These are phyloP conservation scores for Daphoenositta chrysoptera DNA, from an alignment of 2,113 vertebrate species.

Conservation along the genomic window DNA sequence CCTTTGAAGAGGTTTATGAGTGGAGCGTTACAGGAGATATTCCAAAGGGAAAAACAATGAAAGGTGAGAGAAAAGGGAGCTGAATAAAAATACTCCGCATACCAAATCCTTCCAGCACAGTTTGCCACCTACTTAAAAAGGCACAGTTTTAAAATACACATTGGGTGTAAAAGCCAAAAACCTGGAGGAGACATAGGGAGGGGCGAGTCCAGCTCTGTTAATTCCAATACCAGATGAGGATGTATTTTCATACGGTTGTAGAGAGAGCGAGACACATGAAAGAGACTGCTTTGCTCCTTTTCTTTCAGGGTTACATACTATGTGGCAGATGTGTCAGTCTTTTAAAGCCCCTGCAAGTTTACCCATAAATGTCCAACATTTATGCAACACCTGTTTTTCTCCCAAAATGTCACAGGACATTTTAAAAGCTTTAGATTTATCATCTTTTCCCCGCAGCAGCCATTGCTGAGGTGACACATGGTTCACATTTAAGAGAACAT, in stretches of 20 bases:
- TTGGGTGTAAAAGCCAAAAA: constrained; percentile 51
- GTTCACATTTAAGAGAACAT: constrained; percentile 55
- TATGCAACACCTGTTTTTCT: constrained; percentile 67
- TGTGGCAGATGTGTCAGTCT: constrained; percentile 61
- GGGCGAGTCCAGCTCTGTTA: not conserved
- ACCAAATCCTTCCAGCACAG: constrained; percentile 46
- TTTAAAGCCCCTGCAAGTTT: constrained; percentile 57
- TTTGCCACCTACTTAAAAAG: constrained; percentile 64
- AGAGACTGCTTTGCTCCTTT: constrained; percentile 35
- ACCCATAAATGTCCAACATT: constrained; percentile 62
- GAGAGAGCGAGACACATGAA: constrained; percentile 39
- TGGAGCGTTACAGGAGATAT: constrained; percentile 59
- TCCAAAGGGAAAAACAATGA: constrained; percentile 64
- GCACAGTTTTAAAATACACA: constrained; percentile 46
- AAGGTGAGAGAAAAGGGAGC: constrained; percentile 45
- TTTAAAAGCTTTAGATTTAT: constrained; percentile 63
- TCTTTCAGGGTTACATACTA: constrained; percentile 54
- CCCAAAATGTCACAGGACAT: constrained; percentile 44
- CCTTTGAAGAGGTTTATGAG: constrained; percentile 53
- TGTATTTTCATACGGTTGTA: constrained; percentile 29
- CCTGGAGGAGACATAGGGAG: constrained; percentile 19
- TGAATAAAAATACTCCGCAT: constrained; percentile 39
- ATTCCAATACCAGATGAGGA: constrained; percentile 65
- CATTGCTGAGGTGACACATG: constrained; percentile 57
- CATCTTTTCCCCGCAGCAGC: constrained; percentile 32